These are phyloP conservation scores for Psittacula echo DNA, from an alignment of 2,797 vertebrate genomes.

Conservation along the genomic window DNA sequence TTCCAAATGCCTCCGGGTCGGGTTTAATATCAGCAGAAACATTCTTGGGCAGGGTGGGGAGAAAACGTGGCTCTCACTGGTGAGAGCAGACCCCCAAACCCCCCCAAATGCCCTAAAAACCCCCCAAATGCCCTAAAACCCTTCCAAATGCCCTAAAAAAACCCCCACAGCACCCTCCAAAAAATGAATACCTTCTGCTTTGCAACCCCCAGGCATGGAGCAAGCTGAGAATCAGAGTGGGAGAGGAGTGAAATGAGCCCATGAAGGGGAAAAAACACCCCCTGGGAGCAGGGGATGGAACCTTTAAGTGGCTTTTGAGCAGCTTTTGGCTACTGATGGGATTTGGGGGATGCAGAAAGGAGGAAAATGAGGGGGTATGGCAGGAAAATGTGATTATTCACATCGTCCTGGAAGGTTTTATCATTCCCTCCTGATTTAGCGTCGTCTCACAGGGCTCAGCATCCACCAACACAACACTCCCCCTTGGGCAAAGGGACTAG, in stretches of 20 bases:
- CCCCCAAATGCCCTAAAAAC: accelerated
- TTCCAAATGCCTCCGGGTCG: conserved; percentile 71
- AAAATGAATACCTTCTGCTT: not conserved
- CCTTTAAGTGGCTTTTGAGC: not conserved
- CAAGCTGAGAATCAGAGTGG: not conserved
- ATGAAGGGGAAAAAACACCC: not conserved
- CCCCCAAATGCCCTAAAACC: accelerated
- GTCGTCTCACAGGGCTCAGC: accelerated
- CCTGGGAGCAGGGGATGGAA: accelerated
- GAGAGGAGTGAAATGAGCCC: not conserved
- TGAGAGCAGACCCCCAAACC: not conserved
- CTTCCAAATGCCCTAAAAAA: accelerated
- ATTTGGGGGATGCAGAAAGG: not conserved
- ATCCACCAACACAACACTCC: not conserved
- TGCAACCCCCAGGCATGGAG: not conserved
- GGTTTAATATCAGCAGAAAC: conserved; percentile 74
- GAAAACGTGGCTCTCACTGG: not conserved
- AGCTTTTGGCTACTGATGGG: not conserved
- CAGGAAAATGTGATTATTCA: not conserved
- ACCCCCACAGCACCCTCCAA: not conserved
- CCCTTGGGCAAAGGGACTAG: not conserved
- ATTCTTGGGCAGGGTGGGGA: conserved; percentile 78
- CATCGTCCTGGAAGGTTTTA: not conserved
- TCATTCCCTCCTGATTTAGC: not conserved
- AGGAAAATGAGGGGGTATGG: not conserved